Evolutionary conservation across 2,113 vertebrate species (phyloP).

Genomic region (Pelecanoides urinatrix): DNA sequence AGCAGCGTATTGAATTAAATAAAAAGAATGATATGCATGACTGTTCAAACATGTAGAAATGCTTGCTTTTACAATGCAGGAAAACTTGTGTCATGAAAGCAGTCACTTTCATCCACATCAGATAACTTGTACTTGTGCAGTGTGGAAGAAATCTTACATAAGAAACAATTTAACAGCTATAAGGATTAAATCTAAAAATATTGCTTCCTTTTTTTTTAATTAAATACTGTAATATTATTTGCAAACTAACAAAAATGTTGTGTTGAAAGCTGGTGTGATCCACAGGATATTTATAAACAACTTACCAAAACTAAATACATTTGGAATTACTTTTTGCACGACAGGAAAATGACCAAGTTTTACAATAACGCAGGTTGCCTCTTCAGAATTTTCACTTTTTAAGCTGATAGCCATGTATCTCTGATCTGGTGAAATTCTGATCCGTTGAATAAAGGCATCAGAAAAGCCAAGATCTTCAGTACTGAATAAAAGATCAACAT

Average conservation of each 20-base stretch:
- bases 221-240: not conserved
- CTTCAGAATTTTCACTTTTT: constrained; percentile 76
- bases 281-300: not conserved
- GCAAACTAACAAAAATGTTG: not conserved
- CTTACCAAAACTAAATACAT: constrained; percentile 90
- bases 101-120: not conserved
- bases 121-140: not conserved
- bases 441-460: constrained; percentile 78
- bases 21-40: not conserved
- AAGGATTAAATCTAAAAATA: not conserved
- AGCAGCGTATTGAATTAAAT: not conserved
- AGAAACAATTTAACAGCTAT: not conserved
- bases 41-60: not conserved
- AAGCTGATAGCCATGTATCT: constrained; percentile 81
- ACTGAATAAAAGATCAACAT: constrained; percentile 68
- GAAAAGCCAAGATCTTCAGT: constrained; percentile 72
- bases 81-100: not conserved
- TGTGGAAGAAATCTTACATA: not conserved
- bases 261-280: not conserved
- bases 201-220: not conserved
- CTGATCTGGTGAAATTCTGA: constrained; percentile 88
- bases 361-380: constrained; percentile 77
- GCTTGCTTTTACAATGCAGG: not conserved
- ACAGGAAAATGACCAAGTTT: constrained; percentile 66
- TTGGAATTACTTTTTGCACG: constrained; percentile 75